Conservation (phyloP, 2,797 vertebrate species). For the Syngnathus acus region DNA sequence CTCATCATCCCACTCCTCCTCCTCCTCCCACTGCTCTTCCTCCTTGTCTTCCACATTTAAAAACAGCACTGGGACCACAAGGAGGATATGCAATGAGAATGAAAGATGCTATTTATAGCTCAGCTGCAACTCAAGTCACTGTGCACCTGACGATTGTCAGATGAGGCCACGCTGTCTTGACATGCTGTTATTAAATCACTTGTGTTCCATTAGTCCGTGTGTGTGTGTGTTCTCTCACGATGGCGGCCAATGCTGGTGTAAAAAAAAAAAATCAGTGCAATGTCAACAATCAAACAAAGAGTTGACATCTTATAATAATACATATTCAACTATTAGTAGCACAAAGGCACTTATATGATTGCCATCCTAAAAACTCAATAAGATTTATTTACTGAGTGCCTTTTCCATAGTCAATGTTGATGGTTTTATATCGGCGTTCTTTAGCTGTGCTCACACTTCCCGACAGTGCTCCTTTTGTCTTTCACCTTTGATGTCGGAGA, state of each 20-base stretch:
- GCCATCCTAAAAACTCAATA: no score
- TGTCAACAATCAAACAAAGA: no score
- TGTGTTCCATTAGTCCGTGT: neutral
- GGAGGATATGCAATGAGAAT: constrained; percentile 43
- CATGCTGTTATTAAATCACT: constrained; percentile 7
- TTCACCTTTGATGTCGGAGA: constrained; percentile 19
- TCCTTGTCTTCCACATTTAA: constrained; percentile 45
- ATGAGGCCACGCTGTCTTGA: constrained; percentile 14
- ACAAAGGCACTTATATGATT: no score
- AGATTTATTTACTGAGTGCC: no score
- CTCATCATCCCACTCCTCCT: neutral
- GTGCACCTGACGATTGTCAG: constrained; percentile 28
- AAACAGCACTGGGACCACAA: constrained; percentile 47
- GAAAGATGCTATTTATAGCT: constrained; percentile 69
- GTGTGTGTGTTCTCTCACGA: neutral
- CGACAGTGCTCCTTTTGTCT: neutral
- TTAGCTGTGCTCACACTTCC: neutral
- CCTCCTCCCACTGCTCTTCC: constrained; percentile 17
- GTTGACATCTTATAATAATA: no score
- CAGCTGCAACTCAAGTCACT: constrained; percentile 35
- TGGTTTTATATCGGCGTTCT: no score
- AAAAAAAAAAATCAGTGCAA: no score
- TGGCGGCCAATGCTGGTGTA: no score
- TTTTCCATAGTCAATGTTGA: no score
- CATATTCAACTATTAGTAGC: no score